A percentile compares a stretch with the other conserved stretches of the same genome.
Evolutionary conservation across 2,888 invertebrate genomes (phyloP).

Genomic region (Hirtodrosophila histrioides): DNA sequence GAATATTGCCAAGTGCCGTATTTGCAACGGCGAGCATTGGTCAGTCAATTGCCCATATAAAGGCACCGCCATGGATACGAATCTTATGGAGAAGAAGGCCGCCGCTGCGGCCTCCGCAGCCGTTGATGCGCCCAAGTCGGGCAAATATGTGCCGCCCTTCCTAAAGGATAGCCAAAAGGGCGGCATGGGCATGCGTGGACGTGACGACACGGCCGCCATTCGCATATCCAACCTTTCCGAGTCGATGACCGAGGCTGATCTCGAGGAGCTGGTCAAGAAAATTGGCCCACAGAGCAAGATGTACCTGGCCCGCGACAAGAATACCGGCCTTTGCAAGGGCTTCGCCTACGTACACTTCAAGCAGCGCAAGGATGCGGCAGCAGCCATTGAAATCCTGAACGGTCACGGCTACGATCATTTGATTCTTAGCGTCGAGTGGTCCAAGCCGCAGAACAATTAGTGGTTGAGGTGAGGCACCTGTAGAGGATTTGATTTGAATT

Average conservation of each 20-base stretch:
- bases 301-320: conserved; percentile 97
- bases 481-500: conserved; percentile 1
- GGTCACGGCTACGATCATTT: conserved; percentile 99
- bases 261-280: conserved; percentile 96
- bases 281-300: conserved; percentile 97
- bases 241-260: conserved; percentile 96
- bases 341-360: conserved; percentile 99
- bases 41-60: conserved; percentile 99
- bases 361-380: conserved; percentile 94
- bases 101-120: conserved; percentile 82
- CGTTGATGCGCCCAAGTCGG: conserved; percentile 81
- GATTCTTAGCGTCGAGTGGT: conserved; percentile 99
- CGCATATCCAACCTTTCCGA: conserved; percentile 98
- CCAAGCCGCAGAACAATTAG: conserved; percentile 89
- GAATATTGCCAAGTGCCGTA: conserved; percentile 91
- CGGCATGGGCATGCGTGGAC: conserved; percentile 87
- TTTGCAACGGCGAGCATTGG: conserved; percentile 98
- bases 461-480: conserved; percentile 4
- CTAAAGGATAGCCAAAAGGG: conserved; percentile 94
- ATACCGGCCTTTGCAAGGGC: conserved; percentile 95
- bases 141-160: conserved; percentile 94
- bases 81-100: conserved; percentile 86
- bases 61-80: conserved; percentile 92
- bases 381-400: conserved; percentile 94
- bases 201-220: conserved; percentile 95